phyloP scores from a whole-genome alignment of 2,888 invertebrate species.

The Noctua fimbriata region DNA sequence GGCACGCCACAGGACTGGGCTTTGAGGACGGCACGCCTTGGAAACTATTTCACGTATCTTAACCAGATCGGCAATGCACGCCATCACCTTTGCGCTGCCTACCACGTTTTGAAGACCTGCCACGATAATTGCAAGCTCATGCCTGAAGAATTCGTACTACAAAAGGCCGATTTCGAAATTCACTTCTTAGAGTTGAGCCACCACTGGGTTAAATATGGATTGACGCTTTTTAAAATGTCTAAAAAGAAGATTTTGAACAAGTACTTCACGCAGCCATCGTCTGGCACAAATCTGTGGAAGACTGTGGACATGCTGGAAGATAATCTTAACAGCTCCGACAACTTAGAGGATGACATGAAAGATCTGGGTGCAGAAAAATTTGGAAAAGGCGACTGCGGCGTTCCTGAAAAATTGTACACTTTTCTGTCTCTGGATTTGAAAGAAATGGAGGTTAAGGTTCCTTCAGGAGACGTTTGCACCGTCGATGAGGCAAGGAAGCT shows the following conservation, averaged over 20 bases:
- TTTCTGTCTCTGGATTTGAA: constrained; percentile 83
- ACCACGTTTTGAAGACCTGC: constrained; percentile 89
- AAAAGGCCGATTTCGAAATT: constrained; percentile 84
- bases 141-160: constrained; percentile 84
- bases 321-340: constrained; percentile 67
- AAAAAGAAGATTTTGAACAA: constrained; percentile 85
- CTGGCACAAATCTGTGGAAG: constrained; percentile 82
- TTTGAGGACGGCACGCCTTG: constrained; percentile 88
- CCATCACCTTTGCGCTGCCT: constrained; percentile 92
- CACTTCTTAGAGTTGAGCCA: constrained; percentile 89
- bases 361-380: constrained; percentile 80
- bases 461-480: constrained; percentile 74
- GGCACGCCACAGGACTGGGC: constrained; percentile 91
- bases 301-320: constrained; percentile 79
- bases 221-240: constrained; percentile 90
- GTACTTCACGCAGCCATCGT: constrained; percentile 81
- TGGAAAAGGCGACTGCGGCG: constrained; percentile 78
- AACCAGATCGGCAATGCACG: constrained; percentile 88
- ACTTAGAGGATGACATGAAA: constrained; percentile 79
- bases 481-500: constrained; percentile 88
- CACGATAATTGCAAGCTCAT: constrained; percentile 88
- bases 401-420: constrained; percentile 75
- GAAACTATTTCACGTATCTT: constrained; percentile 87
- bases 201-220: constrained; percentile 91
- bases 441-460: constrained; percentile 82